Percentiles rank a stretch among this genome's conserved stretches.
These are phyloP conservation scores for Phenacoccus solenopsis DNA, from an alignment of 1,140 invertebrate species.

Conservation along the genomic window DNA sequence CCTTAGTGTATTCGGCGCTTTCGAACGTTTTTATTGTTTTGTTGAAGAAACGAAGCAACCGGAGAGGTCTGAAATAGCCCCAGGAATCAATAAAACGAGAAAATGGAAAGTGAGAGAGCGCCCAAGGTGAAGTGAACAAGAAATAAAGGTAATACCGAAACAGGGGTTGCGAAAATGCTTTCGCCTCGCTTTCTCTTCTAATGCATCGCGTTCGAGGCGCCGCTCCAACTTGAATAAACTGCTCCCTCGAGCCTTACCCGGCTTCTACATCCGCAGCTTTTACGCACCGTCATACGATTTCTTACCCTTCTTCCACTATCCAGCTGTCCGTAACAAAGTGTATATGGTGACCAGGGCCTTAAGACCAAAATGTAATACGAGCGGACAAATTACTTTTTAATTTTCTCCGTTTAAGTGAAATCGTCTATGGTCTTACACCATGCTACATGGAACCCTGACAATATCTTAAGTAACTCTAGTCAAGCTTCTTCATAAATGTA, in stretches of 20 bases:
- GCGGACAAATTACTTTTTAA: not conserved
- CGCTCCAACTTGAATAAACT: not conserved
- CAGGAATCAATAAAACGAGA: not conserved
- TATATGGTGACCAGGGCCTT: no score
- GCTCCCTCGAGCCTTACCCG: not conserved
- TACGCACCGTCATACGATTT: not conserved
- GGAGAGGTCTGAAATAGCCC: slow-evolving; percentile 11
- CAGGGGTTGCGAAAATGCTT: not conserved
- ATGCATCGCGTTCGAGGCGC: not conserved
- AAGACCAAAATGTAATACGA: not conserved
- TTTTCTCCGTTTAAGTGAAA: not conserved
- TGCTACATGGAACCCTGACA: no score
- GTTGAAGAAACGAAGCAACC: slow-evolving; percentile 12
- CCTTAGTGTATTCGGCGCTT: not conserved
- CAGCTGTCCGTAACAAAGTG: not conserved
- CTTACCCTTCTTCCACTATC: no score
- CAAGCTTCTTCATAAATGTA: no score
- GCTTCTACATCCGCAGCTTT: not conserved
- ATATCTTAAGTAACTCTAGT: no score
- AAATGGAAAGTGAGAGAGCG: slow-evolving; percentile 9
- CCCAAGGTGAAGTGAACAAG: not conserved
- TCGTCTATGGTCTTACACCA: no score
- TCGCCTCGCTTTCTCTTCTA: not conserved
- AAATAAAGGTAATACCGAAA: not conserved
- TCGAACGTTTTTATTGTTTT: not conserved